Evolutionary conservation across 1,140 invertebrate species (phyloP), one percentile per base, ranked within the genome.

Genomic region (Drosophila sechellia): DNA sequence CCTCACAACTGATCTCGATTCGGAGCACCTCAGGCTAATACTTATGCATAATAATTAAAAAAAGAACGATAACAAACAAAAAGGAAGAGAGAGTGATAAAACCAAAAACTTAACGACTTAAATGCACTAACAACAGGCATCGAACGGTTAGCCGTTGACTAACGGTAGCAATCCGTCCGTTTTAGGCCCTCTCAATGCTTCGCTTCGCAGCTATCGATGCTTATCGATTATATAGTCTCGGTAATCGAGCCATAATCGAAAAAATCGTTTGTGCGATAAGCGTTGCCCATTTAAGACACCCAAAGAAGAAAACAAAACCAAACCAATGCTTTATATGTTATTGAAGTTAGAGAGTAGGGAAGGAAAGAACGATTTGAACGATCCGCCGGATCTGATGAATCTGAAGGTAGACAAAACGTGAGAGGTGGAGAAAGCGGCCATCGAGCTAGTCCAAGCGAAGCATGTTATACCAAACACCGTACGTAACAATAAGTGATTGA

Each of bases 401-500:
- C 25, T 40, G 35, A 58, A 25, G 54, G 25, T 72, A 43, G 74
- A 64, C 12, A 56, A 50, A 61, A 54, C 61, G 53, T 27, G 57
- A 27, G 43, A 48, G 52, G n/a, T 42, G 22, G 1, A 50, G 40
- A 43, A 57, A 22, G 12, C 27, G 66, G 49, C 63, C 66, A 69
- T 70, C 63, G 49, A 40, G 50, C 66, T 77, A 79, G 76, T 83
- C 76, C 79, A 87, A 79, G 83, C 79, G 53, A 79, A 77, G 75
- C 76, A 86, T 76, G 70, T 81, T 86, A 81, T 90, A 90, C 79
- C 76, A 90, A 90, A 90, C 87, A 90, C 87, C 87, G 87, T 90
- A 90, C 81, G 86, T 90, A 90, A 90, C 87, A 90, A 90, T 90
- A 90, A 90, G 87, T 90, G 87, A 90, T 90, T 90, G 70, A 90